Conservation (phyloP, 2,113 vertebrate species). For the Hucho hucho region DNA sequence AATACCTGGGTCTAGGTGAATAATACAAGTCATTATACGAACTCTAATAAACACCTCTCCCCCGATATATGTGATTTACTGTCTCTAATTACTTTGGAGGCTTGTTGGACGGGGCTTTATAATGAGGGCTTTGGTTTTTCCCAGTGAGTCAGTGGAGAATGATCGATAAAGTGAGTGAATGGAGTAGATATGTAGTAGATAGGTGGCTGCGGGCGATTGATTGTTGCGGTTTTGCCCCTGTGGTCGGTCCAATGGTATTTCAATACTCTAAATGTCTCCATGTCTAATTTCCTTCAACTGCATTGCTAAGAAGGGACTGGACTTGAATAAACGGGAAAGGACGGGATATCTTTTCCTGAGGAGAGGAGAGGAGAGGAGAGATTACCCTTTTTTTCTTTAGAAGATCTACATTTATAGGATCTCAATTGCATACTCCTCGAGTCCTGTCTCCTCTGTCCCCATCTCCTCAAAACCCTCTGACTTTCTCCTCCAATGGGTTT, state of each 20-base stretch:
- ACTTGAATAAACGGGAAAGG: too few species aligned
- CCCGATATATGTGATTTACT: conserved; percentile 16
- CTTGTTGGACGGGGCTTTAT: not conserved
- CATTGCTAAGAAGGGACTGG: too few species aligned
- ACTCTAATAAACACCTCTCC: conserved; percentile 13
- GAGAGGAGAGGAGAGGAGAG: too few species aligned
- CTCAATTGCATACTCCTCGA: too few species aligned
- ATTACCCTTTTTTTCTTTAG: too few species aligned
- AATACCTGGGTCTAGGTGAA: conserved; percentile 7
- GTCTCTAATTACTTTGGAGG: conserved; percentile 27
- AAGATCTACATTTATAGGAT: too few species aligned
- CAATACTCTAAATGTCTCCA: too few species aligned
- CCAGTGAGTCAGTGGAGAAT: not conserved
- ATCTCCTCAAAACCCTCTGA: too few species aligned
- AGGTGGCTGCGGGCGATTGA: not conserved
- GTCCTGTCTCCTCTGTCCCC: too few species aligned
- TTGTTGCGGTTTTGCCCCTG: not conserved
- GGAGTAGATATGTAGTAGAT: not conserved
- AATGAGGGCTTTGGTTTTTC: not conserved
- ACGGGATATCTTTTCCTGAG: too few species aligned
- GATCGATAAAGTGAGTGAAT: not conserved
- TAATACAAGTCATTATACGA: conserved; percentile 9
- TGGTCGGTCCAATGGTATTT: not conserved
- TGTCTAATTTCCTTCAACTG: not conserved
- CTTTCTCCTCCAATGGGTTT: too few species aligned